These are phyloP conservation scores for Callaeas wilsoni DNA, from an alignment of 2,113 vertebrate genomes.

Conservation along the genomic window DNA sequence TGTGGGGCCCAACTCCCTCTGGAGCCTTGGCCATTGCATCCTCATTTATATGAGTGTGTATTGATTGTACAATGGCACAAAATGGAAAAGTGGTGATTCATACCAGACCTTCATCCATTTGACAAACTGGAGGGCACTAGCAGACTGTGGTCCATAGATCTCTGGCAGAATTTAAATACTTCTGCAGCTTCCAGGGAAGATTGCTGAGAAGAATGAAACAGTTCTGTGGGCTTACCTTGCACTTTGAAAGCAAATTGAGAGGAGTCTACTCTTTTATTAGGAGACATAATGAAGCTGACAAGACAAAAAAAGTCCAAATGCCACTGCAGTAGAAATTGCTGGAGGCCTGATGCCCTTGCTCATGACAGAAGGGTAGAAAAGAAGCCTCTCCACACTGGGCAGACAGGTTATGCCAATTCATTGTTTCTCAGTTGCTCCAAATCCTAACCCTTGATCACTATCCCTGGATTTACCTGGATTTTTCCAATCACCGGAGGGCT, in stretches of 20 bases:
- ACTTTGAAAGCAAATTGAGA: background rate
- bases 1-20: background rate
- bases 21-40: background rate
- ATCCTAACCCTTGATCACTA: background rate
- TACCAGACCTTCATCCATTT: conserved; percentile 2
- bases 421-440: background rate
- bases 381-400: background rate
- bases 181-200: background rate
- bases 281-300: background rate
- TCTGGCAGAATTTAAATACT: conserved; percentile 2
- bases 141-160: background rate
- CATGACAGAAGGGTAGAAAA: background rate
- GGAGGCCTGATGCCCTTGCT: background rate
- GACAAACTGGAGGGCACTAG: conserved; percentile 8
- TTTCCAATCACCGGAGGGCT: background rate
- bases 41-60: conserved; percentile 42
- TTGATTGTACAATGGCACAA: conserved; percentile 46
- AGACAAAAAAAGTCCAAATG: background rate
- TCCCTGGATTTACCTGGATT: background rate
- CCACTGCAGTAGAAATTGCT: background rate
- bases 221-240: background rate
- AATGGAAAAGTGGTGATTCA: conserved; percentile 42
- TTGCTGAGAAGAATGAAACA: background rate
- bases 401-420: background rate
- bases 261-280: background rate